Base-by-base conservation (phyloP, 2,888 invertebrate species). In the Amiota mariae region DNA sequence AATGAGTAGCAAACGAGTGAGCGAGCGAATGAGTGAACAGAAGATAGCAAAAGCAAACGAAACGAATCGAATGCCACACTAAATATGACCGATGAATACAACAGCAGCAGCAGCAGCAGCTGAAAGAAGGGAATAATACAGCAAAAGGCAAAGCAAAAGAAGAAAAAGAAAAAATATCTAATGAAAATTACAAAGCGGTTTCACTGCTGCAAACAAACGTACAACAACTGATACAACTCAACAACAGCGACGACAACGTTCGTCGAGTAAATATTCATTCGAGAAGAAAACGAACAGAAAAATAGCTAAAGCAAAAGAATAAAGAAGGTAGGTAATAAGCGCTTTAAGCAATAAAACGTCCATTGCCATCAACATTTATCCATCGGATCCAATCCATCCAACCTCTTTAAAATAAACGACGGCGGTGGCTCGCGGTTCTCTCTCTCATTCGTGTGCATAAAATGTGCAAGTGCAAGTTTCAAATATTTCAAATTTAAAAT, bases 371-470 rank as follows among this genome's bases (percentile, higher is more conserved):
- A 2, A 36, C 36, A 4, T 36, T 0, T 6, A 36, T 36, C 36
- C 36, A 36, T 36, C 36, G 36, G 36, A 6, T 36, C 36, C 4
- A 36, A 36, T 36, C 36, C 8, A 24, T 2, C 24, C 24, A 24
- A 24, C 3, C 24, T 24, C 24, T 24, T 24, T 24, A 24, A 24
- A 24, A 2, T 36, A 36, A 36, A 36, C 36, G 8, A 36, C 36
- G 36, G 36, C 36, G 36, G 36, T 6, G 6, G 36, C 36, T 36
- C 36, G 36, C 13, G 24, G 46, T 36, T 15, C 24, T n/a, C 36
- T 24, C 63, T 63, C 18, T 24, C 63, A n/a, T n/a, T 63, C 12
- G 24, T 20, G 12, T 63, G 63, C 63, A 63, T 63, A 13, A 63
- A 63, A 36, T 63, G 63, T 63, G 63, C 63, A 63, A 63, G 36